Conservation (phyloP, 2,797 vertebrate species). For the Gymnothorax javanicus region DNA sequence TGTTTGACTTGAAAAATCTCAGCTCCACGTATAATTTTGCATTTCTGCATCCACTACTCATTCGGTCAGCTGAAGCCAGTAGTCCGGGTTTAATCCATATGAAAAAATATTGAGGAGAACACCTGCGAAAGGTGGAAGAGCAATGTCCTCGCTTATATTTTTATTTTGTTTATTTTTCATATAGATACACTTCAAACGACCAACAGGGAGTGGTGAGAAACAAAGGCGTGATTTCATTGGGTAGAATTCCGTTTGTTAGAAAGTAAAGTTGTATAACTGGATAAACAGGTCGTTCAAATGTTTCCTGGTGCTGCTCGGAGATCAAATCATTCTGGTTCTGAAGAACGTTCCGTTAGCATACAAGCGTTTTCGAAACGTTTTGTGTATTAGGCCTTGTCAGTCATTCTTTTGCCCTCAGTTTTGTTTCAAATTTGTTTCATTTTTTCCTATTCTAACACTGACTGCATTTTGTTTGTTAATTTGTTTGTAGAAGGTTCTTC, state of each 20-base stretch:
- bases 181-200: neutral
- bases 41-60: neutral
- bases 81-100: neutral
- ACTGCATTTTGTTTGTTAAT: neutral
- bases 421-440: neutral
- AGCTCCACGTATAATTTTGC: neutral
- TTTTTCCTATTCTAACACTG: neutral
- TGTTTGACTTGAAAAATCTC: neutral
- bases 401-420: neutral
- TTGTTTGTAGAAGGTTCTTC: neutral
- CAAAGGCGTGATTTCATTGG: neutral
- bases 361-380: neutral
- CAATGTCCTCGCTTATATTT: neutral
- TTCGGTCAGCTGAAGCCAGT: neutral
- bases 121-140: neutral
- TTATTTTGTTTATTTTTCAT: neutral
- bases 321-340: neutral
- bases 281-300: slow-evolving; percentile 6
- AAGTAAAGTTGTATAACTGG: slow-evolving; percentile 7
- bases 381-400: neutral
- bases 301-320: neutral
- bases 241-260: neutral
- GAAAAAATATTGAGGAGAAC: slow-evolving; percentile 6
- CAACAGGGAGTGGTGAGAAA: slow-evolving; percentile 1
- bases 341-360: neutral